A percentile compares a stretch with the other conserved stretches of the same genome.
phyloP scores from a whole-genome alignment of 2,888 invertebrate genomes.

The Tinea pellionella region DNA sequence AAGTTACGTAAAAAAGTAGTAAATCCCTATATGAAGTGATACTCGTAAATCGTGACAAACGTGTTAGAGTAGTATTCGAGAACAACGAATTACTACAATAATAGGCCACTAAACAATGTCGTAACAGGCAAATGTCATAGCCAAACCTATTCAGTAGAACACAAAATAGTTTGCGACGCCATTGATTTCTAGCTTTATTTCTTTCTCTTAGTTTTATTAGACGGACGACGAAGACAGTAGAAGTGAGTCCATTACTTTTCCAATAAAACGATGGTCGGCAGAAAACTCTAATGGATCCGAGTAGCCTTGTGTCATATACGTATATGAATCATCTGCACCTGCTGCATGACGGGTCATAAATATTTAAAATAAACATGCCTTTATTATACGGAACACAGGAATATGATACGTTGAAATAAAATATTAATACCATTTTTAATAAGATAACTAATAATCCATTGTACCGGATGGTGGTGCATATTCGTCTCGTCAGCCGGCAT shows the following conservation, averaged over 20 bases:
- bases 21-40: neutral
- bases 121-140: neutral
- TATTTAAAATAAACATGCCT: neutral
- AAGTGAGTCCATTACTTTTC: neutral
- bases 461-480: too few relatives aligned
- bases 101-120: neutral
- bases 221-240: neutral
- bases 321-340: slow-evolving; percentile 3
- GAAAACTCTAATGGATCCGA: neutral
- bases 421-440: too few relatives aligned
- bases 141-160: neutral
- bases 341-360: neutral
- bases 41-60: neutral
- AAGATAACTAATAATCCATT: too few relatives aligned
- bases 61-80: neutral
- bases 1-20: neutral
- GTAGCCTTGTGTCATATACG: neutral
- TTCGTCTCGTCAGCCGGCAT: too few relatives aligned
- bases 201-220: too few relatives aligned
- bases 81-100: neutral
- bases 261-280: neutral
- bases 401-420: too few relatives aligned
- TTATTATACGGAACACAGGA: too few relatives aligned
- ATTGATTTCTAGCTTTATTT: neutral
- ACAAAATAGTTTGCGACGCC: neutral